These are phyloP conservation scores for Rhagonycha lutea DNA, from an alignment of 2,888 invertebrate genomes.

Conservation along the genomic window DNA sequence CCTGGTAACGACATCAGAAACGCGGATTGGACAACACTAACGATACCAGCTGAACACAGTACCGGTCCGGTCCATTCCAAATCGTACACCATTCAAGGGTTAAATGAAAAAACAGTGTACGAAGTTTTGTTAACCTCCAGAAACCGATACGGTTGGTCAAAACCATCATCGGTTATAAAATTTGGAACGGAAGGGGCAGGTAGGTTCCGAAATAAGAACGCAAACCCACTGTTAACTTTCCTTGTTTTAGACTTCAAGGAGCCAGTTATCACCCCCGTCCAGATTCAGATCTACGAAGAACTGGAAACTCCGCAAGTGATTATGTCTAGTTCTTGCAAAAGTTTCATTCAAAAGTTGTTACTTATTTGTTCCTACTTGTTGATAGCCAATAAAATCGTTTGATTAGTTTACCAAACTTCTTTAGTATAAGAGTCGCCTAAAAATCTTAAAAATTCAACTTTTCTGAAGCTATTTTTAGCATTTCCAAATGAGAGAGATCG, in stretches of 20 bases:
- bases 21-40: conserved; percentile 68
- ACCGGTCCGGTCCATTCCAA: conserved; percentile 78
- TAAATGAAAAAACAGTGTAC: conserved; percentile 74
- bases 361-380: neutral
- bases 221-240: neutral
- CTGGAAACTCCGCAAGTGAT: neutral
- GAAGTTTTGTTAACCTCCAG: conserved; percentile 79
- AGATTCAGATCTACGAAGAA: conserved; percentile 38
- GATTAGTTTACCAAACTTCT: neutral
- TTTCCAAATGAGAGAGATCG: neutral
- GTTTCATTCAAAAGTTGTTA: neutral
- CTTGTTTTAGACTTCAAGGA: conserved; percentile 42
- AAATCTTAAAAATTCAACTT: neutral
- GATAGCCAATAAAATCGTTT: neutral
- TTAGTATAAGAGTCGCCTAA: neutral
- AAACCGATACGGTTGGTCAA: conserved; percentile 86
- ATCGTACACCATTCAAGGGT: conserved; percentile 73
- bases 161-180: conserved; percentile 72
- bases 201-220: conserved; percentile 53
- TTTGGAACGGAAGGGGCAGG: conserved; percentile 79
- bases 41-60: conserved; percentile 69
- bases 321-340: neutral
- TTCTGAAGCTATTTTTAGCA: neutral
- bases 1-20: conserved; percentile 56
- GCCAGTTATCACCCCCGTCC: conserved; percentile 48